Evolutionary conservation across 92 coral and sea anemone genomes (phyloP).

Genomic region (Hydrozoanthus gracilis): DNA sequence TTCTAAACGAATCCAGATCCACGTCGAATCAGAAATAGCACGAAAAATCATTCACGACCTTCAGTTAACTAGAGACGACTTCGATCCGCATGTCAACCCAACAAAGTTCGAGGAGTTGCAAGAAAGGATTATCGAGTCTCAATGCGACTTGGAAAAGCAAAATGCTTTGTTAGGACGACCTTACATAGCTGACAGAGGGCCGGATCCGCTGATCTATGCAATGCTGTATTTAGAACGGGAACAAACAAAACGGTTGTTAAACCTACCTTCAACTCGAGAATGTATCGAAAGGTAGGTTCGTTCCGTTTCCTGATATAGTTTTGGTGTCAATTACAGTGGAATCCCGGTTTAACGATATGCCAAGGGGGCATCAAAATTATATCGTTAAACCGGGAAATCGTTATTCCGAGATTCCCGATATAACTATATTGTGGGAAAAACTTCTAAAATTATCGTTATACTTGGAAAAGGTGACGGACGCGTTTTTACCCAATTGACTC

Average conservation of each 20-base stretch:
- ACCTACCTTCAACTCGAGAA: slow-evolving; percentile 61
- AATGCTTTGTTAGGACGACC: slow-evolving; percentile 54
- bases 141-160: slow-evolving; percentile 57
- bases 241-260: slow-evolving; percentile 55
- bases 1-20: slow-evolving; percentile 56
- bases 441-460: too few relatives aligned
- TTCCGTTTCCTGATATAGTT: background rate
- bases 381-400: too few relatives aligned
- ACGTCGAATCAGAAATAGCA: slow-evolving; percentile 81
- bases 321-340: too few relatives aligned
- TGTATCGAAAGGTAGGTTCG: slow-evolving; percentile 72
- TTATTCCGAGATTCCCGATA: too few relatives aligned
- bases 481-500: too few relatives aligned
- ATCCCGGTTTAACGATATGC: too few relatives aligned
- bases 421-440: too few relatives aligned
- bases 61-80: slow-evolving; percentile 79
- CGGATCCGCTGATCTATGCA: slow-evolving; percentile 91
- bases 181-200: slow-evolving; percentile 91
- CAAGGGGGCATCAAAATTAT: too few relatives aligned
- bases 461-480: too few relatives aligned
- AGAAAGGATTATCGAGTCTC: slow-evolving; percentile 72
- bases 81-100: slow-evolving; percentile 76
- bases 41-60: slow-evolving; percentile 71
- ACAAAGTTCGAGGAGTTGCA: slow-evolving; percentile 68
- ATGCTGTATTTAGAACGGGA: slow-evolving; percentile 71